Evolutionary conservation across 2,113 vertebrate species (phyloP), one percentile per base, ranked within the genome.

Genomic region (Gasterosteus nipponicus): DNA sequence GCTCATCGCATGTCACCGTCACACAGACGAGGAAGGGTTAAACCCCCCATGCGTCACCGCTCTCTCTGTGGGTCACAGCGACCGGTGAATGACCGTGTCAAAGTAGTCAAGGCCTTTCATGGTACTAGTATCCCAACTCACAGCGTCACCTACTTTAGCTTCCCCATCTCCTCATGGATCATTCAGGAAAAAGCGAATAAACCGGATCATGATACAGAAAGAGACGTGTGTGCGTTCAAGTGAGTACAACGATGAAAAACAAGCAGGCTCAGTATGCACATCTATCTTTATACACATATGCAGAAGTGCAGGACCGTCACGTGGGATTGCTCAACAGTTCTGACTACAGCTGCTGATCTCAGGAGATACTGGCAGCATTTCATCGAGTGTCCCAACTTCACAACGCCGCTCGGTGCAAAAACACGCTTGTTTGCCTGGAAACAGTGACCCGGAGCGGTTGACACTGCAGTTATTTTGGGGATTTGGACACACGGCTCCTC

Each of bases 381-480:
- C 60, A 68, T 73, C 38, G 65, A 84, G 80, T 73, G 84, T 77
- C 80, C 47, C 82, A 61, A 77, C 81, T 83, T 84, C 82, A 75
- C 81, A 86, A 75, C 49, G 38, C 26, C 2, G 41, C 77, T 82
- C 76, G 33, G 78, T 42, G 89, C 89, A 93, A 26, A 26, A 93
- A 93, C 87, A 92, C 77, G 63, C 78, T 69, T 84, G 81, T 80
- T 80, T 88, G 85, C 86, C 80, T 87, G 87, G 84, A 82, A 84
- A 67, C 31, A 3, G 87, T 87, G 85, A 84, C 84, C 82, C 83
- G 75, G 85, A 72, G 83, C 88, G 73, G 86, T 85, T 78, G 80
- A 88, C 82, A 75, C 87, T 84, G 80, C 81, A 82, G 90, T 93
- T 92, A 89, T 92, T 91, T 42, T 87, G 77, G 84, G 81, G 77